Base-by-base conservation (phyloP, 2,113 vertebrate genomes). In the Microcebus griseorufus region DNA sequence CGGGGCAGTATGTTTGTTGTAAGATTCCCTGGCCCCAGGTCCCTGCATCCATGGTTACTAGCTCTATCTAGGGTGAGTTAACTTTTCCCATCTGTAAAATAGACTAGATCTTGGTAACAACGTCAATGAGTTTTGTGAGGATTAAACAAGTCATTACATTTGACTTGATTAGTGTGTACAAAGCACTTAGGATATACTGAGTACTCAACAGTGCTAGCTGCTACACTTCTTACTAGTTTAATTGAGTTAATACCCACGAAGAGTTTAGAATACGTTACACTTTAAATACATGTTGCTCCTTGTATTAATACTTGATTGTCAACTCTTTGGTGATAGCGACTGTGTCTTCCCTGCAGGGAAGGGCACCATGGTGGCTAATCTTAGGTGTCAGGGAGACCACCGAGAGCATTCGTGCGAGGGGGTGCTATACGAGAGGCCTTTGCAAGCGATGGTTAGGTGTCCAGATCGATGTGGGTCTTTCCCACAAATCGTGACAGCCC, bases 1-100 rank as follows among this genome's bases (percentile, higher is more conserved):
- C 60, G 18, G 13, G 55, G 13, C 4, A 9, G 1, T 8, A 0
- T 29, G 6, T 45, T 6, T 20, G 67, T 14, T 4, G 25, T 1
- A 34, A 27, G 17, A 32, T 23, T 48, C 73, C 53, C 60, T 78
- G 34, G 13, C 3, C 37, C n/a, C 45, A 48, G 4, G 16, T n/a
- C 34, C 14, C 62, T 6, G 6, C 3, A 0, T 23, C 42, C 17
- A 9, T 13, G 42, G 16, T 37, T 42, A 8, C 7, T 12, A 1
- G 16, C 85, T 27, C 5, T 16, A 32, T 25, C 14, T 3, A 51
- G 11, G 70, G 34, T 32, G 60, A 65, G 27, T 25, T 55, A 8
- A 23, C 45, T n/a, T 75, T 34, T 67, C 34, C 39, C 48, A 37
- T 45, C 37, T 86, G n/a, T 53, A 22, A 64, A 76, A 39, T 3